Evolutionary conservation across 1,140 invertebrate genomes (phyloP), one percentile per base, ranked within the genome.

Genomic region (Stegodyphus mimosarum): DNA sequence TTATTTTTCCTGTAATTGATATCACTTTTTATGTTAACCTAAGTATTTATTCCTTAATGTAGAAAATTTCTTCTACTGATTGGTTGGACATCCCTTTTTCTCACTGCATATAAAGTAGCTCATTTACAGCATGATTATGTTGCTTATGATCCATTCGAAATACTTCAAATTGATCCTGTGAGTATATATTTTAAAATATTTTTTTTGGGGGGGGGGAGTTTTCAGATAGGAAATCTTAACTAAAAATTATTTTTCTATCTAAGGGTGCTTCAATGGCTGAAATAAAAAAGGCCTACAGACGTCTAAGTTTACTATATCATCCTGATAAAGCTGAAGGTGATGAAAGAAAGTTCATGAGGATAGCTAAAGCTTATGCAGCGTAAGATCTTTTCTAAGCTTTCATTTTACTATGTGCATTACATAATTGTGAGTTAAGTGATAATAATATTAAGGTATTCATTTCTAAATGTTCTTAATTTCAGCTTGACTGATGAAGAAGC

Each of bases 71-170:
- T 92, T 10, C 91, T 99, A 52, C 92, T 98, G 51, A 89, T 95
- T 87, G 97, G 97, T 83, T 99, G 98, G 98, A 91, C 95, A 6
- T 90, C 96, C 49, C 93, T 99, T 89, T 92, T 95, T 67, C 93
- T 97, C 73, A 91, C 99, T 80, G 95, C 96, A 3, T 99, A 99
- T 90, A 98, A 99, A 93, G 96, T 99, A 9, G 97, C 97, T 0
- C 96, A 98, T 91, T 97, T 99, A 91, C 97, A 99, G 90, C 96
- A 98, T 92, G 97, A 99, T 92, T 96, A 98, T 94, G 95, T 97
- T 17, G 99, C 98, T 91, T 99, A 99, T 93, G 98, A 99, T 93
- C 98, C 98, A 1, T 99, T 97, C 92, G 96, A 97, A 91, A 99
- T 99, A 89, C 92, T 99, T 51, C 94, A 94, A 76, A 93, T 99